These are phyloP conservation scores for Bombus impatiens DNA, from an alignment of 1,140 invertebrate species.

Conservation along the genomic window DNA sequence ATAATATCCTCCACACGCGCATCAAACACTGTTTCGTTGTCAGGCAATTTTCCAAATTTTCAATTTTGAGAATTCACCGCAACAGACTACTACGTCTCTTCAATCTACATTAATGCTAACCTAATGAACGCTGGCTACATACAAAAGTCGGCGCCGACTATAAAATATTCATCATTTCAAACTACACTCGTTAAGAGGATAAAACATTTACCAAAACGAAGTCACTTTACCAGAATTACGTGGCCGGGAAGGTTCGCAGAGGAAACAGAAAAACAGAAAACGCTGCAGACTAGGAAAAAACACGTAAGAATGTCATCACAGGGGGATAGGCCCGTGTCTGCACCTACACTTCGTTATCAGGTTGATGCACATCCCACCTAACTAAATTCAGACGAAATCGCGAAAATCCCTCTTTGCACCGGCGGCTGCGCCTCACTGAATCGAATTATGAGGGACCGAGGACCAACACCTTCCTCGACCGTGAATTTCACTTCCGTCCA, in stretches of 20 bases:
- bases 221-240: not conserved
- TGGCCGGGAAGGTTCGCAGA: not conserved
- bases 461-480: slow-evolving; percentile 44
- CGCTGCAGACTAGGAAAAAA: not conserved
- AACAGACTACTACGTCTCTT: not conserved
- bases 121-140: not conserved
- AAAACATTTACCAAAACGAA: not conserved
- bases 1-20: too few species aligned
- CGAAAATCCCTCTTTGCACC: slow-evolving; percentile 22
- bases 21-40: too few species aligned
- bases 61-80: not conserved
- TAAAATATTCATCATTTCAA: slow-evolving; percentile 5
- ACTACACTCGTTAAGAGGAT: not conserved
- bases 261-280: not conserved
- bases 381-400: slow-evolving; percentile 59
- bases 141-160: not conserved
- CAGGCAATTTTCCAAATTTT: not conserved
- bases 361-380: slow-evolving; percentile 47
- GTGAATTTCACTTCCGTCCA: slow-evolving; percentile 63
- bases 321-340: not conserved
- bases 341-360: slow-evolving; percentile 27
- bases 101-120: not conserved
- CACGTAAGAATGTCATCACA: slow-evolving; percentile 17
- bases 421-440: slow-evolving; percentile 49
- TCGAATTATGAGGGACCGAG: slow-evolving; percentile 66